Evolutionary conservation across 2,888 invertebrate species (phyloP).

Genomic region (Ephialtes manifestator): DNA sequence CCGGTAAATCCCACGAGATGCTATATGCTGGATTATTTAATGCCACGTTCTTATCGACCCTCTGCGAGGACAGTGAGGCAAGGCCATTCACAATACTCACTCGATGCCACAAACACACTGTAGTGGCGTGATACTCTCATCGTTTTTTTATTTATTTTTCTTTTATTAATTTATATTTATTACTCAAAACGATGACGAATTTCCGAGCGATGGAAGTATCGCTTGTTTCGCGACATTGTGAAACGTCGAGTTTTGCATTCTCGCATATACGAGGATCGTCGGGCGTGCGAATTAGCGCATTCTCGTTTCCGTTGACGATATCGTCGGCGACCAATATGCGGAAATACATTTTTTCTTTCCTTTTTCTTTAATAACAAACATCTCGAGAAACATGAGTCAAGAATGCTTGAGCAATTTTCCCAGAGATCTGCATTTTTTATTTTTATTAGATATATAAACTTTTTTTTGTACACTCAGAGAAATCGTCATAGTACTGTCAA

Average conservation of each 20-base stretch:
- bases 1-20: slow-evolving; percentile 78
- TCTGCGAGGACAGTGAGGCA: slow-evolving; percentile 71
- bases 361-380: not conserved
- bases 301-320: not conserved
- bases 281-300: not conserved
- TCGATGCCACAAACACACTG: slow-evolving; percentile 18
- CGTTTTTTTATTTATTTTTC: too few relatives aligned
- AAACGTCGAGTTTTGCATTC: slow-evolving; percentile 2
- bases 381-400: not conserved
- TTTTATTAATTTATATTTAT: slow-evolving; percentile 13
- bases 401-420: not conserved
- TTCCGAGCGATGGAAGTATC: not conserved
- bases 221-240: slow-evolving; percentile 3
- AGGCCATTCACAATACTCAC: slow-evolving; percentile 65
- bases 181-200: slow-evolving; percentile 23
- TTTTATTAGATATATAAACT: too few relatives aligned
- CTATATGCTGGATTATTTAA: slow-evolving; percentile 78
- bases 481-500: too few relatives aligned
- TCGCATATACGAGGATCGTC: not conserved
- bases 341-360: not conserved
- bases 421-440: too few relatives aligned
- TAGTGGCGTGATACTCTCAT: slow-evolving; percentile 15
- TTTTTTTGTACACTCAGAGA: too few relatives aligned
- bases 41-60: slow-evolving; percentile 75
- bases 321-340: not conserved